Evolutionary conservation across 2,888 invertebrate genomes (phyloP).

Genomic region (Dioctria linearis): DNA sequence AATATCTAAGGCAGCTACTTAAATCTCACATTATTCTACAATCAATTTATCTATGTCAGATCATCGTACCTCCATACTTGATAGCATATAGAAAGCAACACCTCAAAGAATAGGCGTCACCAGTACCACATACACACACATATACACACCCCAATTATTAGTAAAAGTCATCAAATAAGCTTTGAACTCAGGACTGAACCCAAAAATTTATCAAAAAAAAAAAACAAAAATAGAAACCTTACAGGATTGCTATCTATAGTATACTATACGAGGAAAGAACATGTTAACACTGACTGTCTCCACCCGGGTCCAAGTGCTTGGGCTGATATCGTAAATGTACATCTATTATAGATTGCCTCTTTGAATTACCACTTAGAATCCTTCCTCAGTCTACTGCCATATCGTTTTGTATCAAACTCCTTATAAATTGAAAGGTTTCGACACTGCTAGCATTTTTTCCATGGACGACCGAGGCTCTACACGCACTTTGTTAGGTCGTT

Average conservation of each 20-base stretch:
- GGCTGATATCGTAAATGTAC: slow-evolving; percentile 28
- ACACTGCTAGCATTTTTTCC: neutral
- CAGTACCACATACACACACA: too few species aligned
- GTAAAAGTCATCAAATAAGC: slow-evolving; percentile 25
- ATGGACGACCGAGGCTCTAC: neutral
- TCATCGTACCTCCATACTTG: too few species aligned
- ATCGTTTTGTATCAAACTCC: slow-evolving; percentile 33
- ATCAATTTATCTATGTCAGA: too few species aligned
- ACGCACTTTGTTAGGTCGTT: slow-evolving; percentile 27
- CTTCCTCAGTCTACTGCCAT: slow-evolving; percentile 9
- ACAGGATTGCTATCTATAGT: too few species aligned
- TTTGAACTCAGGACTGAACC: slow-evolving; percentile 7
- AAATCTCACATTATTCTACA: too few species aligned
- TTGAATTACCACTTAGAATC: slow-evolving; percentile 42
- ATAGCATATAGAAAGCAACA: too few species aligned
- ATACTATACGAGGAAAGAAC: neutral
- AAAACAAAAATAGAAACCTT: too few species aligned
- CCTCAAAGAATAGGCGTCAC: too few species aligned
- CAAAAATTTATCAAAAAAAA: neutral
- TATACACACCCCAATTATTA: slow-evolving; percentile 1
- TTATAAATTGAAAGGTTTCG: slow-evolving; percentile 48
- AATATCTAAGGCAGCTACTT: too few species aligned
- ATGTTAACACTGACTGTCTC: slow-evolving; percentile 11
- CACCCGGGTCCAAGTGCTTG: neutral
- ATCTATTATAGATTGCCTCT: slow-evolving; percentile 37